Conservation (phyloP, 2,888 invertebrate species). For the Caenorhabditis uteleia region DNA sequence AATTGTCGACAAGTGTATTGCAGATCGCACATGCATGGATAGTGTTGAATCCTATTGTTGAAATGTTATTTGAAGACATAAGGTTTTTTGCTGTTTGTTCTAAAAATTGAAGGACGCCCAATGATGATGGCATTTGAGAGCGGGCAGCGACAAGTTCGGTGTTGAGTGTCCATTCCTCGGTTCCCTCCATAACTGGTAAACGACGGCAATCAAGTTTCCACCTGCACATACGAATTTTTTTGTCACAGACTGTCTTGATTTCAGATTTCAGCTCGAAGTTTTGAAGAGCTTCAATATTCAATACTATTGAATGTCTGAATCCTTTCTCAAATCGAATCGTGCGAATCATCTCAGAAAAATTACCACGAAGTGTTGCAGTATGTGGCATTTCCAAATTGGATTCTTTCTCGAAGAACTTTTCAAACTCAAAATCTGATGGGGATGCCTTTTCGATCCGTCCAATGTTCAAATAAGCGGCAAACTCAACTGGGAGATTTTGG, state of each 20-base stretch:
- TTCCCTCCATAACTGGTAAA: slow-evolving; percentile 22
- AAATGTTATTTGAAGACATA: too few relatives aligned
- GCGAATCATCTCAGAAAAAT: slow-evolving; percentile 30
- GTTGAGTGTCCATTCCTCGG: slow-evolving; percentile 48
- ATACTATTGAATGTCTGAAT: slow-evolving; percentile 16
- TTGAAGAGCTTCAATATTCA: slow-evolving; percentile 21
- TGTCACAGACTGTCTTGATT: slow-evolving; percentile 23
- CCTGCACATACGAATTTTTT: slow-evolving; percentile 22
- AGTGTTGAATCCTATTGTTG: too few relatives aligned
- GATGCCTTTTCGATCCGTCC: slow-evolving; percentile 8
- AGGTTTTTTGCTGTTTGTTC: too few relatives aligned
- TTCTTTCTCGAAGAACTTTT: slow-evolving; percentile 42
- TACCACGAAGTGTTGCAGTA: slow-evolving; percentile 24
- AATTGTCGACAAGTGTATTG: too few relatives aligned
- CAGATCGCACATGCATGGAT: too few relatives aligned
- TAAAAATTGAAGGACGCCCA: slow-evolving; percentile 38
- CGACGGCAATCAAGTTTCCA: slow-evolving; percentile 19
- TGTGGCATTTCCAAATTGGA: slow-evolving; percentile 16
- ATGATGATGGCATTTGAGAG: slow-evolving; percentile 40
- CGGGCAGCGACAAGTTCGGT: slow-evolving; percentile 35
- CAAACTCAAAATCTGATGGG: slow-evolving; percentile 25
- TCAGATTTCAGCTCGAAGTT: slow-evolving; percentile 9
- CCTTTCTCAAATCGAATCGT: slow-evolving; percentile 16
- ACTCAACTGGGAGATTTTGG: slow-evolving; percentile 23
- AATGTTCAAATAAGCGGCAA: slow-evolving; percentile 13